These are phyloP conservation scores for Prionailurus viverrinus DNA, from an alignment of 2,113 vertebrate species.

Conservation along the genomic window DNA sequence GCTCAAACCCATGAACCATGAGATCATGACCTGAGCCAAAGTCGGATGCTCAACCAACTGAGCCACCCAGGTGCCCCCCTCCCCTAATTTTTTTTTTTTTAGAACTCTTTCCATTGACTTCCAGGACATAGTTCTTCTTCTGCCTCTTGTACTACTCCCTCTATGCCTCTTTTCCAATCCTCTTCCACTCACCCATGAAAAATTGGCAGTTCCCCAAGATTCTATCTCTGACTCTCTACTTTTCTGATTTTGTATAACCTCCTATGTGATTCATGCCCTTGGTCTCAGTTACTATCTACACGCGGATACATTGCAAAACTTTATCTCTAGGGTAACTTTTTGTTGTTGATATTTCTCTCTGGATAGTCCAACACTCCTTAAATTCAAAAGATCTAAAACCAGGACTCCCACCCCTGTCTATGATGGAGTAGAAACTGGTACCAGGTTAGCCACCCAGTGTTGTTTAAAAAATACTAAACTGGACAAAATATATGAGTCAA, in stretches of 20 bases:
- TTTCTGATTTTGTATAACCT: neutral
- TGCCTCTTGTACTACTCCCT: neutral
- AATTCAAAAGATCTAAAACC: slow-evolving; percentile 19
- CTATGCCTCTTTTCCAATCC: neutral
- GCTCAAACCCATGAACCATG: no score
- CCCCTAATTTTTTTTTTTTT: neutral
- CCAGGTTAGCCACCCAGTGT: neutral
- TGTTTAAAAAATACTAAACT: neutral
- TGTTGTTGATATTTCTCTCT: neutral
- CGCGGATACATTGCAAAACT: neutral
- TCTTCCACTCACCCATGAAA: neutral
- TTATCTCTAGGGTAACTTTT: neutral
- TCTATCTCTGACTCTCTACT: neutral
- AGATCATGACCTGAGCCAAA: no score
- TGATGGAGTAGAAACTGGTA: neutral
- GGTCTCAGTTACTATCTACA: neutral
- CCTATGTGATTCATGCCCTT: neutral
- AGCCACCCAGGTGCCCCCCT: no score
- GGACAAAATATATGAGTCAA: neutral
- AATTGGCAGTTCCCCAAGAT: neutral
- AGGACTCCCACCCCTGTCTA: neutral
- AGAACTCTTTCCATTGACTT: neutral
- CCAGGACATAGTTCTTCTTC: neutral
- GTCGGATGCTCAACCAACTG: no score
- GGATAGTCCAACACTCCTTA: neutral